phyloP scores from a whole-genome alignment of 1,140 invertebrate species.

The Drosophila trapezifrons region DNA sequence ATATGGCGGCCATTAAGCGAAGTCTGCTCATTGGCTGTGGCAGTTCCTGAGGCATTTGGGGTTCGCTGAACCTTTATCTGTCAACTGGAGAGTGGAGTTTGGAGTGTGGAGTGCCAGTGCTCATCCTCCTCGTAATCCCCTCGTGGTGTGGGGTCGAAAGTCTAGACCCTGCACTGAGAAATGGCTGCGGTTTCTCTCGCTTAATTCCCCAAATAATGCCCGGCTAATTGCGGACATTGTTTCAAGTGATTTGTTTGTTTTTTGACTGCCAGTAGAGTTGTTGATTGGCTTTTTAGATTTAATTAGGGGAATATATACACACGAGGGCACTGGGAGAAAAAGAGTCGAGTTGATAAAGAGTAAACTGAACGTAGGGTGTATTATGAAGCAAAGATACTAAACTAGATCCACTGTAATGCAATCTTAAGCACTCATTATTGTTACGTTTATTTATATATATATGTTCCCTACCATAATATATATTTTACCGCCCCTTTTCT shows the following conservation, averaged over 20 bases:
- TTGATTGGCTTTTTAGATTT: constrained; percentile 45
- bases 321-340: constrained; percentile 20
- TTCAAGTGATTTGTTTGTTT: constrained; percentile 40
- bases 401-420: too few relatives aligned
- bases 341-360: too few relatives aligned
- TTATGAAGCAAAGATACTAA: too few relatives aligned
- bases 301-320: constrained; percentile 38
- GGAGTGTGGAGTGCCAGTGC: constrained; percentile 15
- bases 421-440: not conserved
- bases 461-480: not conserved
- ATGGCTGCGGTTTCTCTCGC: constrained; percentile 47
- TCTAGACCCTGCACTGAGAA: constrained; percentile 28
- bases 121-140: constrained; percentile 8
- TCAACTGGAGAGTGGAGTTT: constrained; percentile 42
- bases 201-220: constrained; percentile 31
- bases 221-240: constrained; percentile 57
- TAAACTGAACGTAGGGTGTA: too few relatives aligned
- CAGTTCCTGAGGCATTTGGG: constrained; percentile 35
- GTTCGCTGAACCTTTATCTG: constrained; percentile 79
- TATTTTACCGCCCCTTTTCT: not conserved
- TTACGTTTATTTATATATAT: not conserved
- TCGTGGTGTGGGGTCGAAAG: constrained; percentile 53
- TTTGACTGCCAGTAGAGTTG: constrained; percentile 37
- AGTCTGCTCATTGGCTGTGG: constrained; percentile 64
- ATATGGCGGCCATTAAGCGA: constrained; percentile 73